Evolutionary conservation across 2,113 vertebrate genomes (phyloP).

Genomic region (Gymnarchus niloticus): DNA sequence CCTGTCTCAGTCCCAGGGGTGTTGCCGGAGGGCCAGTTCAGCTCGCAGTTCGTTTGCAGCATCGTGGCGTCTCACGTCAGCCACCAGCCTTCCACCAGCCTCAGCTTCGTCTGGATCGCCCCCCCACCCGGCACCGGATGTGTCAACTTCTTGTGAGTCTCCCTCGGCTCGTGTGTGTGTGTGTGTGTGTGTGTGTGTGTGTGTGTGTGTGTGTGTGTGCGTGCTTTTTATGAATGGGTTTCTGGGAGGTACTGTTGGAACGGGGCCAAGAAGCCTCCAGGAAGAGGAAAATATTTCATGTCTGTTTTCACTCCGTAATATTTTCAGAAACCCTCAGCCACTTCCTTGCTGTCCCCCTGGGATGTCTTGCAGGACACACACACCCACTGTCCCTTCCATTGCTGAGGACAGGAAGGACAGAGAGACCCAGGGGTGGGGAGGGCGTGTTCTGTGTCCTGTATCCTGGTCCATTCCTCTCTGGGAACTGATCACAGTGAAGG

Average conservation of each 20-base stretch:
- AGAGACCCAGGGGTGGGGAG: not conserved
- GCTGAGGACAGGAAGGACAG: conserved; percentile 8
- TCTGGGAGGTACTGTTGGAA: not conserved
- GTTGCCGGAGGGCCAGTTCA: conserved; percentile 89
- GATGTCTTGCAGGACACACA: not conserved
- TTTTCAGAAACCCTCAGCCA: not conserved
- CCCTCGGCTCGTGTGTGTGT: not conserved
- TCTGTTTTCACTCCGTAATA: not conserved
- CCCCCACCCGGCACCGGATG: conserved; percentile 94
- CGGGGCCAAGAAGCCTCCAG: not conserved
- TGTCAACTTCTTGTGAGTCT: conserved; percentile 96
- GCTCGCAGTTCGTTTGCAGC: conserved; percentile 96
- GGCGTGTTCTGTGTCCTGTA: too few species aligned
- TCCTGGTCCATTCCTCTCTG: not conserved
- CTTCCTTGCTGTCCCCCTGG: conserved; percentile 4
- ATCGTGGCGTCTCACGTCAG: conserved; percentile 95
- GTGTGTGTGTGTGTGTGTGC: conserved; percentile 22
- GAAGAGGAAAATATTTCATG: not conserved
- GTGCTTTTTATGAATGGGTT: not conserved
- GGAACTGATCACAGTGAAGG: not conserved
- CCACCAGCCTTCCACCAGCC: conserved; percentile 86
- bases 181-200: conserved; percentile 21
- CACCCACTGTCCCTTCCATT: not conserved
- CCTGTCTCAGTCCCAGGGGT: conserved; percentile 62
- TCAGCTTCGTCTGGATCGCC: conserved; percentile 97